Base-by-base conservation (phyloP, 2,888 invertebrate genomes). In the Lasioglossum pauxillum region DNA sequence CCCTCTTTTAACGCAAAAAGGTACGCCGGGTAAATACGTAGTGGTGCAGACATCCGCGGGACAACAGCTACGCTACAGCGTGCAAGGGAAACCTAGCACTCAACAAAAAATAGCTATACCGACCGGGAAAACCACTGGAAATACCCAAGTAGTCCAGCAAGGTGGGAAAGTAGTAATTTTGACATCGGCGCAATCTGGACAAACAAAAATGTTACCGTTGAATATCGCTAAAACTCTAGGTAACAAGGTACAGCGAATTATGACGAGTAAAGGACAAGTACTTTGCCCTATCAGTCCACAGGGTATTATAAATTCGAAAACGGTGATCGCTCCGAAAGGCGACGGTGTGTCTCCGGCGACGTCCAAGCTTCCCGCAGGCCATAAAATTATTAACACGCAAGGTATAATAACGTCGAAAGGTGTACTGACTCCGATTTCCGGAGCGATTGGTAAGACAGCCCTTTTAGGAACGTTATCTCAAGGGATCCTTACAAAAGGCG, bases 211-310 rank as follows among this genome's bases (percentile, higher is more conserved):
- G 88, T 72, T 95, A n/a, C 94, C 94, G 0, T 80, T 94, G 1
- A 93, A 92, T 81, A 92, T 94, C 41, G 87, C 74, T 93, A 96
- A 94, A 95, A 96, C 84, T 94, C 95, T 84, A 93, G 95, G 64
- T 95, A 96, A 93, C 95, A 96, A 93, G 95, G 95, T 95, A n/a
- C 94, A 94, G 49, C 95, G 96, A 88, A 96, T 96, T 83, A 95
- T 96, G 72, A 96, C 96, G 8, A 96, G 96, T n/a, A 96, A 96
- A 91, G 96, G 96, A 2, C 96, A 96, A 92, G 92, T 96, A 27
- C 96, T 96, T 38, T 88, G 93, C 46, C 90, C 93, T 7, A 88
- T 93, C 14, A 92, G 87, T 76, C 87, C 93, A 19, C 92, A 92
- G 35, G 88, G 88, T 79, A 85, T 93, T 7, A 83, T 91, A 31